Percentiles rank a stretch among this genome's conserved stretches.
Conservation (phyloP, 2,113 vertebrate genomes). For the Boleophthalmus pectinirostris region DNA sequence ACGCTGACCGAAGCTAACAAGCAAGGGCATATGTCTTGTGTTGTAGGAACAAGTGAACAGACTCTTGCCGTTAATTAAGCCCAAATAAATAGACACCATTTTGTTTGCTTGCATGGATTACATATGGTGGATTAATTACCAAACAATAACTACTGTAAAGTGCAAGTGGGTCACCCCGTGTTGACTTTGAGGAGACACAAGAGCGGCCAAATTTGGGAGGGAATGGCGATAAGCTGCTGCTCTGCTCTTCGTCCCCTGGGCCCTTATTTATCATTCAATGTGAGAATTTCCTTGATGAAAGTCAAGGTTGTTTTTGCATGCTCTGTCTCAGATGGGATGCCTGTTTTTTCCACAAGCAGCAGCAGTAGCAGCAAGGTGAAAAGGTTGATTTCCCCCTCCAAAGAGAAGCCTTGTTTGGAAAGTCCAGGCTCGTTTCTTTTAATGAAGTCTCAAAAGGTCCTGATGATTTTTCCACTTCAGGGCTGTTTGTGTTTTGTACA, state of each 20-base stretch:
- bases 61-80: slow-evolving; percentile 57
- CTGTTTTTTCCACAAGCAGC: slow-evolving; percentile 66
- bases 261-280: slow-evolving; percentile 81
- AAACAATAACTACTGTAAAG: slow-evolving; percentile 65
- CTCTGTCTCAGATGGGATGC: slow-evolving; percentile 71
- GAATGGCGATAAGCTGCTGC: slow-evolving; percentile 80
- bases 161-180: slow-evolving; percentile 67
- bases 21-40: slow-evolving; percentile 41
- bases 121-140: slow-evolving; percentile 69
- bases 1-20: slow-evolving; percentile 36
- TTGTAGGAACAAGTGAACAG: slow-evolving; percentile 57
- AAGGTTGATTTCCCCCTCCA: slow-evolving; percentile 73
- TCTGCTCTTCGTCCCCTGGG: slow-evolving; percentile 73
- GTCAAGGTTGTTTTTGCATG: slow-evolving; percentile 80
- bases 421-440: slow-evolving; percentile 64
- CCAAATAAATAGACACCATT: slow-evolving; percentile 47
- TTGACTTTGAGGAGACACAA: slow-evolving; percentile 70
- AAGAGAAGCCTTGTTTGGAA: slow-evolving; percentile 69
- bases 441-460: slow-evolving; percentile 75
- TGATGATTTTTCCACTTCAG: slow-evolving; percentile 63
- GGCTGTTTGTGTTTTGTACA: slow-evolving; percentile 66
- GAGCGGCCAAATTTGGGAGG: slow-evolving; percentile 73
- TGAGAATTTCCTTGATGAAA: slow-evolving; percentile 82
- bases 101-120: slow-evolving; percentile 57
- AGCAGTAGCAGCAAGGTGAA: slow-evolving; percentile 67